Conservation (phyloP, 2,888 invertebrate species). For the Romanomermis culicivorax region DNA sequence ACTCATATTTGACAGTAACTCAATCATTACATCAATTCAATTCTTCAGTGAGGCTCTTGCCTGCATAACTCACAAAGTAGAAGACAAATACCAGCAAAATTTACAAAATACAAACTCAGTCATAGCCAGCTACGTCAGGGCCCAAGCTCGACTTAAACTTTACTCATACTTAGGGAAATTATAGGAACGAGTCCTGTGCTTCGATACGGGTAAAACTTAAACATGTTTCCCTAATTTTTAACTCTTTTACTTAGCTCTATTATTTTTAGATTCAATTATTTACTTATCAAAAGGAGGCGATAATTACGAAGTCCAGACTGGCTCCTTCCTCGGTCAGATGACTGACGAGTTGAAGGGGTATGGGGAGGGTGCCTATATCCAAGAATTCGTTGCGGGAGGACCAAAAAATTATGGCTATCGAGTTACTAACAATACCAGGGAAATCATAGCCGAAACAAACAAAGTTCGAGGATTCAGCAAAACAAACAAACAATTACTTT, state of each 20-base stretch:
- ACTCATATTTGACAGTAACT: no score
- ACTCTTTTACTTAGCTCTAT: neutral
- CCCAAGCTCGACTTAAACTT: neutral
- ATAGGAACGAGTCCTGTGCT: neutral
- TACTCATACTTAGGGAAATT: neutral
- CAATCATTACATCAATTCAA: no score
- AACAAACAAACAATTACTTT: neutral
- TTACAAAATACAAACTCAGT: neutral
- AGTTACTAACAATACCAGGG: neutral
- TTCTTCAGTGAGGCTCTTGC: no score
- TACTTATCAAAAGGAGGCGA: neutral
- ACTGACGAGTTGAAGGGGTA: neutral
- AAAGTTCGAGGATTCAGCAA: neutral
- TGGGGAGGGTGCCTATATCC: neutral
- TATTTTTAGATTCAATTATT: neutral
- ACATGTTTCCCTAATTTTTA: neutral
- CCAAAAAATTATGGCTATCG: neutral
- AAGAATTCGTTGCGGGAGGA: neutral
- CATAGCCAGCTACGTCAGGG: neutral
- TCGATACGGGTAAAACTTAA: neutral
- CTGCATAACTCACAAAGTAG: no score
- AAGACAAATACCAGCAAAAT: no score
- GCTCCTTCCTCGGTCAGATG: neutral
- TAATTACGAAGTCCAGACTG: neutral
- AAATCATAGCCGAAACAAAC: neutral